Base-by-base conservation (phyloP, 2,888 invertebrate species). In the Alitta virens region DNA sequence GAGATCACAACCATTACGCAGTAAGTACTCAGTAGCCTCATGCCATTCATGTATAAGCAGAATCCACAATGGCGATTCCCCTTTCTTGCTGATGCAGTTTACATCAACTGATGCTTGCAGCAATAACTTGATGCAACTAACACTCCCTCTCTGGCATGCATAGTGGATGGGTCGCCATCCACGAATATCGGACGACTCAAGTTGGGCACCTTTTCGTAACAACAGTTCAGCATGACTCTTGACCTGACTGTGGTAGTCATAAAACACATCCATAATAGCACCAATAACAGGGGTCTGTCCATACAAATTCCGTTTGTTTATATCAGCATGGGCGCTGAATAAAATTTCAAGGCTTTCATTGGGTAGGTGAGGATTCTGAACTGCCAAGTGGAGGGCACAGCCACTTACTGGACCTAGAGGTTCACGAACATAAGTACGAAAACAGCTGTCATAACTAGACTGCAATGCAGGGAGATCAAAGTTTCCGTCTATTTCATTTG, bases 241-340 rank as follows among this genome's bases (percentile, higher is more conserved):
- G 9, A 66, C 56, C 25, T 63, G 52, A 14, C 43, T 63, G 62
- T 66, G 66, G 59, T 66, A 66, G 26, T 66, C 66, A 56, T 63
- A 66, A 42, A 60, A 66, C n/a, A 55, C 43, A 26, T 66, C 66
- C 27, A 52, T 12, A 25, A 66, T 51, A 24, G 62, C 63, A 25
- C 57, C 56, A 59, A 66, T 66, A 23, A 66, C n/a, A 2, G 63
- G 55, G 2, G 63, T 63, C 52, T 66, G 66, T 9, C 66, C 66
- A 18, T 63, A 52, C 7, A 66, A 40, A 26, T 66, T 66, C 9
- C 23, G 52, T 18, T 52, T 54, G 54, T 63, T 56, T 2, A 91
- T 87, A 76, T 89, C 88, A 54, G 91, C 90, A 0, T 92, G 92
- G 57, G 90, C 89, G 70, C 90, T 89, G 54, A 93, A 85, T 50